Conservation (phyloP, 2,113 vertebrate species). For the Pica pica region DNA sequence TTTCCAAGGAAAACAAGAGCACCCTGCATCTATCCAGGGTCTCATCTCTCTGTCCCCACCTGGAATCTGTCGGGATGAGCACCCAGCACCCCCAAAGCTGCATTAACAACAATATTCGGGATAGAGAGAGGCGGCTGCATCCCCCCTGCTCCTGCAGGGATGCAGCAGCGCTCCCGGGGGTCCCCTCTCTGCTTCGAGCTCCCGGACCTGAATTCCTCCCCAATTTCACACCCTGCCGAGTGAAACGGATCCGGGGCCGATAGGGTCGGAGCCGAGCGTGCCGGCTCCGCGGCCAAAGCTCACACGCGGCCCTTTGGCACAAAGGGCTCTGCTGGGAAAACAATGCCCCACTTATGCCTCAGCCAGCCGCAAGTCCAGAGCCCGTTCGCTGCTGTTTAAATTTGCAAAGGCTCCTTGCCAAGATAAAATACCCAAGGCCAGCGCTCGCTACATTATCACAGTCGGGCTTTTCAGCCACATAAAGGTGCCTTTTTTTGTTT, state of each 20-base stretch:
- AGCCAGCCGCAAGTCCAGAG: slow-evolving; percentile 19
- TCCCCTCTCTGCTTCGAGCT: fast-evolving
- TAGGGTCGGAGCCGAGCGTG: neutral
- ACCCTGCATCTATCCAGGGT: fast-evolving
- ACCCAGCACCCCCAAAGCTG: fast-evolving
- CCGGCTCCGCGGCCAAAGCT: slow-evolving; percentile 30
- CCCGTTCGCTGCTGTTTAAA: slow-evolving; percentile 44
- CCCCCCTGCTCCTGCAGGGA: neutral
- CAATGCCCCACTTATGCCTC: slow-evolving; percentile 55
- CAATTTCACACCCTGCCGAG: neutral
- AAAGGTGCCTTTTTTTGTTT: slow-evolving; percentile 30
- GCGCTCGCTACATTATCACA: slow-evolving; percentile 52
- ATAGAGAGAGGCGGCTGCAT: fast-evolving
- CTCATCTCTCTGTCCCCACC: fast-evolving
- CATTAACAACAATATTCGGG: fast-evolving
- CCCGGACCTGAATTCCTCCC: neutral
- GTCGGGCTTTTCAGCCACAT: slow-evolving; percentile 52
- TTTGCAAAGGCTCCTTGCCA: slow-evolving; percentile 65
- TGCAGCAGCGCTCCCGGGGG: fast-evolving
- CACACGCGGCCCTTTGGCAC: slow-evolving; percentile 31
- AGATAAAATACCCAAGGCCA: slow-evolving; percentile 59
- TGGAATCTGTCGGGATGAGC: neutral
- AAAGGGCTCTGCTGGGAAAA: slow-evolving; percentile 39
- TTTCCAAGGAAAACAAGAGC: neutral
- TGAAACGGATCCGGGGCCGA: neutral